Conservation (phyloP, 2,113 vertebrate genomes). For the Fukomys damarensis region DNA sequence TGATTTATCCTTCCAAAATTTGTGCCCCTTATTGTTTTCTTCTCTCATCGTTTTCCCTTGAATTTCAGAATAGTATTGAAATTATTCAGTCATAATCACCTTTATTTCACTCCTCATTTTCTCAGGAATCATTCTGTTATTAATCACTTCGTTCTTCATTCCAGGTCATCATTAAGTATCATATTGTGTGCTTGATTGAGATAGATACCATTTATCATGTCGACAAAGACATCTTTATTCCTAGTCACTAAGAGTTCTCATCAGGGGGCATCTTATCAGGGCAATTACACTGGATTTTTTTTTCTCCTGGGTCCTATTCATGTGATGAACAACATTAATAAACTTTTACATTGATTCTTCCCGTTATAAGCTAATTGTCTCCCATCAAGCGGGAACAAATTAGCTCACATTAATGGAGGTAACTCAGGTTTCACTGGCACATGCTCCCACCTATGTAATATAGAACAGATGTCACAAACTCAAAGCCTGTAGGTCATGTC, state of each 20-base stretch:
- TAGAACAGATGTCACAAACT: conserved; percentile 48
- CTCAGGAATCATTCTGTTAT: neutral
- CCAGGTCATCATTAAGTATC: neutral
- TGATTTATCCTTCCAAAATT: neutral
- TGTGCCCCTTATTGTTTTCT: conserved; percentile 7
- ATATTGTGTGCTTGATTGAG: neutral
- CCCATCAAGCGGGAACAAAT: conserved; percentile 66
- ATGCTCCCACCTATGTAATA: conserved; percentile 60
- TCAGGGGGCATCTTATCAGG: conserved; percentile 31
- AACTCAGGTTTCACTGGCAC: conserved; percentile 34
- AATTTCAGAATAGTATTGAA: conserved; percentile 34
- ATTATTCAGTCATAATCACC: neutral
- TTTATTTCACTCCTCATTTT: neutral
- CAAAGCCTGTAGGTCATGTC: neutral
- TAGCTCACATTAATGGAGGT: conserved; percentile 57
- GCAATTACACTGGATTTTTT: conserved; percentile 18
- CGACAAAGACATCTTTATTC: conserved; percentile 50
- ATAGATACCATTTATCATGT: conserved; percentile 32
- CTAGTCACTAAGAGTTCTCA: conserved; percentile 32
- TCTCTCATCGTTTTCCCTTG: neutral
- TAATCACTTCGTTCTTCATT: neutral
- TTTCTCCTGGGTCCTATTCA: conserved; percentile 65
- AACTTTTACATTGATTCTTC: conserved; percentile 38
- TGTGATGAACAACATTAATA: conserved; percentile 73
- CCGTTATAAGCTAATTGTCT: conserved; percentile 62